phyloP scores from a whole-genome alignment of 2,888 invertebrate species.

The Dorcus parallelipipedus region DNA sequence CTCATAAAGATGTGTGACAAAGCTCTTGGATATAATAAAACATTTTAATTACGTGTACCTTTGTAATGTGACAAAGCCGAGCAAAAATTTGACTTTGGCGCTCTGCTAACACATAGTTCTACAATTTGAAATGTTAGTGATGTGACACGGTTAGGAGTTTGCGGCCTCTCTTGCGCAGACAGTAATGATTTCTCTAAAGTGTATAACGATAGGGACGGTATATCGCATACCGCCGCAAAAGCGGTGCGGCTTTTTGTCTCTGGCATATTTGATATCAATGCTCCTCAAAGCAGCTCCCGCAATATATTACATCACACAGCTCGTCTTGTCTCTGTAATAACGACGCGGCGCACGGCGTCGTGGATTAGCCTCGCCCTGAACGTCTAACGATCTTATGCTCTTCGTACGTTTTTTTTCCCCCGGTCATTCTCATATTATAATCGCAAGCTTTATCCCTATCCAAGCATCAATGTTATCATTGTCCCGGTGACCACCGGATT shows the following conservation, averaged over 20 bases:
- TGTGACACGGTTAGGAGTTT: too few species aligned
- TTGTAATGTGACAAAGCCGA: too few species aligned
- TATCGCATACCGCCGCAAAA: constrained; percentile 6
- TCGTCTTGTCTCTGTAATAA: constrained; percentile 13
- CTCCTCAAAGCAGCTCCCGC: constrained; percentile 13
- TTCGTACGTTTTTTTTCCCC: background rate
- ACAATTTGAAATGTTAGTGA: too few species aligned
- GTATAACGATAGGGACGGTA: constrained; percentile 1
- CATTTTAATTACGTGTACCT: too few species aligned
- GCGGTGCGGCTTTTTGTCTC: constrained; percentile 11
- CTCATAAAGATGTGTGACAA: too few species aligned
- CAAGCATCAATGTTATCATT: constrained; percentile 11
- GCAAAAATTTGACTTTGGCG: too few species aligned
- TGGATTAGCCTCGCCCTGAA: background rate
- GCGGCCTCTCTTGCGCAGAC: too few species aligned
- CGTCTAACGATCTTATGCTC: background rate
- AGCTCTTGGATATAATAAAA: too few species aligned
- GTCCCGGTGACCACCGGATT: constrained; percentile 6
- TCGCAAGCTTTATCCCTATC: constrained; percentile 4
- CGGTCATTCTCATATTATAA: constrained; percentile 5
- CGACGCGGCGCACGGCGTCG: background rate
- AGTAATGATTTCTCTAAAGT: too few species aligned
- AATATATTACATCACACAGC: constrained; percentile 8
- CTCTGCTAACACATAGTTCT: too few species aligned
- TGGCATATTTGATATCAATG: constrained; percentile 14